Evolutionary conservation across 2,797 vertebrate species (phyloP), one percentile per base, ranked within the genome.

Genomic region (Pygocentrus nattereri): DNA sequence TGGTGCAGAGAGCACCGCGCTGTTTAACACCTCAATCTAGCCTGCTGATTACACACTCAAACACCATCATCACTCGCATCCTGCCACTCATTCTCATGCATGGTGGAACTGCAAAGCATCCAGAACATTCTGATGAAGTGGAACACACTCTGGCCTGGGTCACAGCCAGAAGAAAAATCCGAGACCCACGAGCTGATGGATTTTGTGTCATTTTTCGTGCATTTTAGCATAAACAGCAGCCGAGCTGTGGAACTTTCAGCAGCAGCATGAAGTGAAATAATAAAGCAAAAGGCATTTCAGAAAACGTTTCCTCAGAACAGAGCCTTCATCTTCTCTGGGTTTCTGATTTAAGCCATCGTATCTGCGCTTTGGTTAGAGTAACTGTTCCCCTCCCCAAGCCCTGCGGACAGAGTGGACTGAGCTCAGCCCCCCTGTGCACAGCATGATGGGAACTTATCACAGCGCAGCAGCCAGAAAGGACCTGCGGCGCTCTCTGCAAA

Each of bases 361-460:
- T 54, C 52, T n/a, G 38, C 3, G 56, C 47, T 49, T 6, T 50
- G 13, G 21, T 31, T 34, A 11, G 47, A 49, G n/a, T 31, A 52
- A 5, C 10, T 34, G 47, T 49, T 34, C 61, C 23, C 12, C 62
- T 44, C 47, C 61, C 15, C 2, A 58, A 23, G 74, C 59, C 34
- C 7, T 47, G n/a, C 18, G 23, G 21, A 69, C 52, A 49, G 38
- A 44, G 80, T 21, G 2, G n/a, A 61, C 64, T 34, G 59, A 62
- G 71, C 30, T 74, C 52, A 56, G 58, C 25, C 41, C 19, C 64
- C 44, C 27, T 74, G 19, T 74, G 71, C 59, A 58, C 69, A 18
- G 25, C 47, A 75, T 84, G 27, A 82, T n/a, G 44, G 21, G 21
- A 71, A 79, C 70, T 88, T 85, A 85, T 86, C 87, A 74, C 79